Percentiles rank a stretch among this genome's conserved stretches.
These are phyloP conservation scores for Pluvianellus socialis DNA, from an alignment of 2,113 vertebrate genomes.

Conservation along the genomic window DNA sequence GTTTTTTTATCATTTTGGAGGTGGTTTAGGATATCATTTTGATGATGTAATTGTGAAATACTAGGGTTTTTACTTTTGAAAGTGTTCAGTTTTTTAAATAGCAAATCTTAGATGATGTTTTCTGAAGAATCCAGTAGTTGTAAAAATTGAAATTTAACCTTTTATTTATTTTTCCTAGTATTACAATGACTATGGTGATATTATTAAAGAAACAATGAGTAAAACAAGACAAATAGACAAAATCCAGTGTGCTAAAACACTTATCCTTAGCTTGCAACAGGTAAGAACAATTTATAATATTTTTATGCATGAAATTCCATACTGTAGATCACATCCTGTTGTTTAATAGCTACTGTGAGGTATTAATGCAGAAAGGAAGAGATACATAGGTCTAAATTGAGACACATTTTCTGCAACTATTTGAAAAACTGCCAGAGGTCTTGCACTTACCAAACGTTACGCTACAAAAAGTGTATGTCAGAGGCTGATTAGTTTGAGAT, in stretches of 20 bases:
- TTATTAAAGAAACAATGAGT: slow-evolving; percentile 99
- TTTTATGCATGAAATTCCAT: not conserved
- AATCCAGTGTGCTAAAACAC: slow-evolving; percentile 98
- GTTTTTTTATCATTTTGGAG: not conserved
- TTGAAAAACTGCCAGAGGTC: not conserved
- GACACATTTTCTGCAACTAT: not conserved
- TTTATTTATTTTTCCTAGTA: slow-evolving; percentile 79
- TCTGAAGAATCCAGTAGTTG: not conserved
- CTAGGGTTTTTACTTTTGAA: not conserved
- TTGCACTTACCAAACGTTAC: rapidly evolving
- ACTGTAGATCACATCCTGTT: not conserved
- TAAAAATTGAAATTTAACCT: not conserved
- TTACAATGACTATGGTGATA: slow-evolving; percentile 98
- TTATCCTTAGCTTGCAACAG: slow-evolving; percentile 98
- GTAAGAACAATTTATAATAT: slow-evolving; percentile 70
- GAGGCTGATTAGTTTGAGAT: not conserved
- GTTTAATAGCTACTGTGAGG: not conserved
- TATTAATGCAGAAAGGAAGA: not conserved
- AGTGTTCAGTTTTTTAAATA: not conserved
- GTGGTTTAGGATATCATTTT: not conserved
- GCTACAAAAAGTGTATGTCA: not conserved
- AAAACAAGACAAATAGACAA: slow-evolving; percentile 98
- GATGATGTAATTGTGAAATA: not conserved
- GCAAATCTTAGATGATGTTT: not conserved
- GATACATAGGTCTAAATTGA: not conserved